Conservation (phyloP, 2,888 invertebrate species). For the Villa cingulata region DNA sequence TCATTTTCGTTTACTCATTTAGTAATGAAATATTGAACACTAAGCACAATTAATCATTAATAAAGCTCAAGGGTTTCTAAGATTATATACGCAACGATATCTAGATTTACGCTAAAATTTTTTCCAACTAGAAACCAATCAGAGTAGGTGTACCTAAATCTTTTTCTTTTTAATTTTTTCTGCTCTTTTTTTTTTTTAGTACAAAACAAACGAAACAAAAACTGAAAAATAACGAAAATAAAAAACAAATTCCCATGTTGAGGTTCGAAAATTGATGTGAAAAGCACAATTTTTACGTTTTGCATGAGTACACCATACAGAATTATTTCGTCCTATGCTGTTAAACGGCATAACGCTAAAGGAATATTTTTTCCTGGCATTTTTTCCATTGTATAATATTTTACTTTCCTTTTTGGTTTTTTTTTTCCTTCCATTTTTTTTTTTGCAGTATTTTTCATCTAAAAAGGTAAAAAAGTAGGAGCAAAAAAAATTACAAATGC, state of each 20-base stretch:
- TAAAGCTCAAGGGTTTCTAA: not conserved
- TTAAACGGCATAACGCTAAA: too few species aligned
- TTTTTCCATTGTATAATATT: too few species aligned
- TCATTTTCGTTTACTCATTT: not conserved
- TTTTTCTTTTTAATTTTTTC: too few species aligned
- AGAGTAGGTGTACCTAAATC: too few species aligned
- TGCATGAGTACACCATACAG: too few species aligned
- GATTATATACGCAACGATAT: not conserved
- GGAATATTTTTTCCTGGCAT: too few species aligned
- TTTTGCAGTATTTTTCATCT: not conserved
- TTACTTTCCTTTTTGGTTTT: not conserved
- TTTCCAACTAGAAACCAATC: too few species aligned
- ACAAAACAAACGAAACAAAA: not conserved
- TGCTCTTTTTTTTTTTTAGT: too few species aligned
- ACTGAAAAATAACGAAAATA: not conserved
- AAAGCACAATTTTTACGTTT: not conserved
- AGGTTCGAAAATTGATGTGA: not conserved
- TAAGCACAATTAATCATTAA: constrained; percentile 6
- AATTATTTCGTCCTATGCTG: too few species aligned
- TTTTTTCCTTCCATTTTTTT: not conserved
- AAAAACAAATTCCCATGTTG: not conserved
- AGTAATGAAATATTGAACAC: not conserved
- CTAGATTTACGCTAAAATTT: not conserved
- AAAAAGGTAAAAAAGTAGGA: too few species aligned
- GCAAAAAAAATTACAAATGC: too few species aligned